These are phyloP conservation scores for Dendrolimus kikuchii DNA, from an alignment of 1,140 invertebrate species.

Conservation along the genomic window DNA sequence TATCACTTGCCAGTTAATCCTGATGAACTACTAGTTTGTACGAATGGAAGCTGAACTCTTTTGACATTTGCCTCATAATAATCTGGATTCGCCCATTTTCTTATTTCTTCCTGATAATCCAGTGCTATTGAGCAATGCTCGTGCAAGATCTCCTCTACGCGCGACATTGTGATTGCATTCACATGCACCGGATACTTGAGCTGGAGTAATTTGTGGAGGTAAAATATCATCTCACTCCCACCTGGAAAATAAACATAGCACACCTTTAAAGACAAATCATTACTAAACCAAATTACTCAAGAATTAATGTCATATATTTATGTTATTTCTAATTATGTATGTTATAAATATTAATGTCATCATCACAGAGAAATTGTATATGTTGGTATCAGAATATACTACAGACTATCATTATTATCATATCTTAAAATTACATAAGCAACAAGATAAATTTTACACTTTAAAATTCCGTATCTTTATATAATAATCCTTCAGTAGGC, in stretches of 20 bases:
- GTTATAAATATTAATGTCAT: too few species aligned
- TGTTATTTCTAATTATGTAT: too few species aligned
- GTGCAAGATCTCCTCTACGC: slow-evolving; percentile 90
- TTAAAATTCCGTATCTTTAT: too few species aligned
- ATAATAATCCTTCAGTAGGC: too few species aligned
- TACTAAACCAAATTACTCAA: not conserved
- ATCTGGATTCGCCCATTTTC: slow-evolving; percentile 84
- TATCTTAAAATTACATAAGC: too few species aligned
- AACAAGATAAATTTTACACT: too few species aligned
- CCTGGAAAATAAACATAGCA: slow-evolving; percentile 54
- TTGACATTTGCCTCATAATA: slow-evolving; percentile 89
- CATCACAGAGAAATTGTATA: too few species aligned
- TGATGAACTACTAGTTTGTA: slow-evolving; percentile 64
- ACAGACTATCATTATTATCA: too few species aligned
- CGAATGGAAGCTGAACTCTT: slow-evolving; percentile 88
- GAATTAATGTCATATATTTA: too few species aligned
- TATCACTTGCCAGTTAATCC: slow-evolving; percentile 36
- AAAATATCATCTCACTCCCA: slow-evolving; percentile 88
- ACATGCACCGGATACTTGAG: slow-evolving; percentile 95
- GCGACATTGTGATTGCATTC: slow-evolving; percentile 87
- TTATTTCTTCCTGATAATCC: slow-evolving; percentile 86
- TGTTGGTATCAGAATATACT: too few species aligned
- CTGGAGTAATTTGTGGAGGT: slow-evolving; percentile 92
- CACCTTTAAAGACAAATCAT: not conserved
- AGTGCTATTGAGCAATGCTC: slow-evolving; percentile 84